Conservation (phyloP, 2,113 vertebrate species). For the Rhea americana region DNA sequence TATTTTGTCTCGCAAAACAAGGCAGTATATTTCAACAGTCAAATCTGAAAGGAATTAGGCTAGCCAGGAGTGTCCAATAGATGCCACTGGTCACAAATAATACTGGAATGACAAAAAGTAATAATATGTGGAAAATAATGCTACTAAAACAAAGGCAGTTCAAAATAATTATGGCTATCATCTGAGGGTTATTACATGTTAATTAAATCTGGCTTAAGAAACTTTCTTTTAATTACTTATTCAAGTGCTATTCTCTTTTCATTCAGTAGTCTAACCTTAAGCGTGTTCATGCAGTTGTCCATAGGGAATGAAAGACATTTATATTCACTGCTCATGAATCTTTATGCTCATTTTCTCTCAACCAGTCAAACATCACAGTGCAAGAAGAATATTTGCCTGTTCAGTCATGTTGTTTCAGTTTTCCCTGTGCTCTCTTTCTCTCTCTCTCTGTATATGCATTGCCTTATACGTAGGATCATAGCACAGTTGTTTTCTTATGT, state of each 20-base stretch:
- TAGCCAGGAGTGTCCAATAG: neutral
- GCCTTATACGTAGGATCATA: neutral
- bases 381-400: neutral
- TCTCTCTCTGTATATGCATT: neutral
- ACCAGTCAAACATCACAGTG: neutral
- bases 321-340: neutral
- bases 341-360: neutral
- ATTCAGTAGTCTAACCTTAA: neutral
- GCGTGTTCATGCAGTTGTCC: neutral
- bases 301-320: neutral
- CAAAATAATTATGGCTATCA: neutral
- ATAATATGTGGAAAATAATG: neutral
- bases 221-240: neutral
- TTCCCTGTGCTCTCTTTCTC: neutral
- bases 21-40: neutral
- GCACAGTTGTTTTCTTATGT: rapidly evolving
- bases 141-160: neutral
- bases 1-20: neutral
- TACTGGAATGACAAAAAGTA: neutral
- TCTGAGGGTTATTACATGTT: neutral
- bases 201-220: neutral
- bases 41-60: neutral
- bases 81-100: neutral
- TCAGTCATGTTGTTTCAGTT: neutral
- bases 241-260: neutral